Base-by-base conservation (phyloP, 2,888 invertebrate genomes). In the Neria commutata region DNA sequence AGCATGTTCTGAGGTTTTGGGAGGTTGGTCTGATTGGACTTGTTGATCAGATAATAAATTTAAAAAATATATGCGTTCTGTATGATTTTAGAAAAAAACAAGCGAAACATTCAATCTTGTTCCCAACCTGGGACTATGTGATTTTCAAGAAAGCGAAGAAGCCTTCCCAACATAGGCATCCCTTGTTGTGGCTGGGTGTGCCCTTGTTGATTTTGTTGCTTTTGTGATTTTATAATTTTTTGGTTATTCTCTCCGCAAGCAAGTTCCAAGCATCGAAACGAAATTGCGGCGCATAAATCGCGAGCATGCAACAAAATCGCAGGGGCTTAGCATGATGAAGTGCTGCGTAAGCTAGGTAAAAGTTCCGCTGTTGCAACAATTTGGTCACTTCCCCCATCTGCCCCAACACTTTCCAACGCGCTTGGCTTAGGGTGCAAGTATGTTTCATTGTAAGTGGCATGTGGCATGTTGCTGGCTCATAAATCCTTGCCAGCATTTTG, bases 221-320 rank as follows among this genome's bases (percentile, higher is more conserved):
- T 24, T 25, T 45, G 24, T 51, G 29, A 23, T 21, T 29, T 40
- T 42, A 6, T 25, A 10, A 1, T 49, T n/a, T 51, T 46, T 45
- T 29, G 40, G 8, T 26, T 55, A 4, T 17, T 8, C 24, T 24
- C 14, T 34, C 14, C 33, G n/a, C 29, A 51, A 52, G 46, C 52
- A 57, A 54, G 54, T 55, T 52, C 48, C n/a, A n/a, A 57, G 33
- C 56, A 57, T 62, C 37, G 57, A 60, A 60, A 62, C 62, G 47
- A 63, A 71, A 70, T 70, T 71, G 65, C 64, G 69, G 53, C 62
- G 65, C 66, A 70, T 70, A 70, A 71, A 72, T 71, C 64, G 64
- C 23, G n/a, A 29, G 19, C 19, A 26, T 21, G 23, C 40, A 29
- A 55, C 53, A 23, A 26, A 34, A 14, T 45, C 29, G 54, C 19